Percentiles rank a stretch among this genome's conserved stretches.
phyloP scores from a whole-genome alignment of 2,888 invertebrate species.

The Drosophila borealis region DNA sequence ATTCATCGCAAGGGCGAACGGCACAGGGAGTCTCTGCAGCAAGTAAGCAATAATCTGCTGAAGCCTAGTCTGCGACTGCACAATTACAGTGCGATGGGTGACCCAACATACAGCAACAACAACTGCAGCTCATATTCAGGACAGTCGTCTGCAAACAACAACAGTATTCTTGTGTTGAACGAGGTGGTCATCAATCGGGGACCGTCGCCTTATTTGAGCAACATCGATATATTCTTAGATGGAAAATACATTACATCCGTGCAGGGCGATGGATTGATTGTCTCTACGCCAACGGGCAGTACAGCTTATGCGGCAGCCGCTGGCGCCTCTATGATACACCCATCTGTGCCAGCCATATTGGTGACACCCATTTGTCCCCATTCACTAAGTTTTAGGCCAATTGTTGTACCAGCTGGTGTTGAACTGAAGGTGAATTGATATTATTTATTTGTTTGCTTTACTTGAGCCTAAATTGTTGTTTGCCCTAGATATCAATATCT shows the following conservation, averaged over 20 bases:
- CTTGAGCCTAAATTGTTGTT: not conserved
- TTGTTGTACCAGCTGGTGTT: constrained; percentile 98
- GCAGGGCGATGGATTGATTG: constrained; percentile 96
- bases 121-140: constrained; percentile 15
- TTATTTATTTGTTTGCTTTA: constrained; percentile 87
- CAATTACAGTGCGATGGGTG: constrained; percentile 11
- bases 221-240: constrained; percentile 97
- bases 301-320: constrained; percentile 98
- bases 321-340: constrained; percentile 99
- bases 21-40: constrained; percentile 59
- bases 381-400: constrained; percentile 97
- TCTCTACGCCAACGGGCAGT: constrained; percentile 98
- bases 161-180: constrained; percentile 90
- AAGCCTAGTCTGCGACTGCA: constrained; percentile 34
- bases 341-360: constrained; percentile 98
- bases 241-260: constrained; percentile 98
- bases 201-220: constrained; percentile 96
- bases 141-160: constrained; percentile 6
- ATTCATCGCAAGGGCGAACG: constrained; percentile 89
- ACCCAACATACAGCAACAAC: constrained; percentile 47
- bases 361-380: constrained; percentile 99
- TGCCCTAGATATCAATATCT: constrained; percentile 92
- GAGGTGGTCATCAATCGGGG: constrained; percentile 98
- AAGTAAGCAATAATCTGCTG: constrained; percentile 25
- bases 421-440: constrained; percentile 92